phyloP scores from a whole-genome alignment of 1,140 invertebrate genomes.

The Homarus americanus region DNA sequence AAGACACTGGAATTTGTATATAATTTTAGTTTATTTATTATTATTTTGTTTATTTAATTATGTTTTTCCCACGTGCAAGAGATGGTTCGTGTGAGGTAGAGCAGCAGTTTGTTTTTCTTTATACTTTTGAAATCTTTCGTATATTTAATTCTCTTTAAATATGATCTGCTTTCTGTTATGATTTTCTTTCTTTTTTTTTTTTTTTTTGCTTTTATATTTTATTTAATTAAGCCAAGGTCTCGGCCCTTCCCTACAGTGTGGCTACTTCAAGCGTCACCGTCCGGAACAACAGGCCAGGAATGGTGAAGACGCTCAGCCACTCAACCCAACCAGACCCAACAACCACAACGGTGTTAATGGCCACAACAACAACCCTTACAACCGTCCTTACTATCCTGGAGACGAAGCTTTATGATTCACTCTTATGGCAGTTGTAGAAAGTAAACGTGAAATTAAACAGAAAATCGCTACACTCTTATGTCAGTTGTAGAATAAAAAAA shows the following conservation, averaged over 20 bases:
- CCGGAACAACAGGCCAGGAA: slow-evolving; percentile 81
- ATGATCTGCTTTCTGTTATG: not conserved
- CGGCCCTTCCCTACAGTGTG: slow-evolving; percentile 56
- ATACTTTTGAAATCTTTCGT: too few species aligned
- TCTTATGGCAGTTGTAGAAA: not conserved
- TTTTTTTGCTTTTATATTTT: slow-evolving; percentile 3
- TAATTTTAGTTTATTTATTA: not conserved
- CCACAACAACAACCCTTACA: slow-evolving; percentile 52
- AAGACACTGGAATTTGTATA: not conserved
- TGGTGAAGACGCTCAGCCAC: slow-evolving; percentile 87
- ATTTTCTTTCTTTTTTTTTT: not conserved
- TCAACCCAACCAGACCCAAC: slow-evolving; percentile 78
- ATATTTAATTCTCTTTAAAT: not conserved
- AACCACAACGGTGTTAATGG: slow-evolving; percentile 39
- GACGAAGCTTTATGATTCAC: slow-evolving; percentile 75
- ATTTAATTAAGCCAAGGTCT: slow-evolving; percentile 4
- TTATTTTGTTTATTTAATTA: not conserved
- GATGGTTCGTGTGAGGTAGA: not conserved
- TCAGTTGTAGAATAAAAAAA: not conserved
- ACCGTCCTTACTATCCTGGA: slow-evolving; percentile 71
- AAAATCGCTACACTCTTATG: not conserved
- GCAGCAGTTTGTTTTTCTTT: not conserved
- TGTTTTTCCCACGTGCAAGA: not conserved
- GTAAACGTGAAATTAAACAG: not conserved
- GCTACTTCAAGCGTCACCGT: slow-evolving; percentile 90